Evolutionary conservation across 2,113 vertebrate species (phyloP).

Genomic region (Noctilio leporinus): DNA sequence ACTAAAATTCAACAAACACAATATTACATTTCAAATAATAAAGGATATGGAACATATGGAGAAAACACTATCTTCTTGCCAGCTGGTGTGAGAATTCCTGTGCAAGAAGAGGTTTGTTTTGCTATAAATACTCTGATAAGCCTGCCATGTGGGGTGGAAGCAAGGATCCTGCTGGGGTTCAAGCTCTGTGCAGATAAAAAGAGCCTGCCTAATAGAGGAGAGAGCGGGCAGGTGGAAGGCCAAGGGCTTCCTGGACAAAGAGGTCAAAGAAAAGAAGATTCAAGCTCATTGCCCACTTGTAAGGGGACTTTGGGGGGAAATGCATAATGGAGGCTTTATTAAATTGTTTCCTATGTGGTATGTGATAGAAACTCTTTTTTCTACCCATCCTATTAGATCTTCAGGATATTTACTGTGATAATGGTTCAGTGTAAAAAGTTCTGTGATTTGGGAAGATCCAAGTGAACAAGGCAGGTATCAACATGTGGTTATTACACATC

Average conservation of each 20-base stretch:
- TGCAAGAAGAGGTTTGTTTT: conserved; percentile 1
- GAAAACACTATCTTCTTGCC: not conserved
- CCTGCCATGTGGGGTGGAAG: not conserved
- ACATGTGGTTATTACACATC: not conserved
- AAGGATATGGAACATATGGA: not conserved
- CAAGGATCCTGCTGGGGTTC: not conserved
- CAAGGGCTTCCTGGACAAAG: not conserved
- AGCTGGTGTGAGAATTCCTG: not conserved
- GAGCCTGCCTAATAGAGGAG: not conserved
- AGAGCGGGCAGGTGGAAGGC: not conserved
- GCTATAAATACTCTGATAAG: not conserved
- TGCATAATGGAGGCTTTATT: not conserved
- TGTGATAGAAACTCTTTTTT: not conserved
- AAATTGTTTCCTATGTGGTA: not conserved
- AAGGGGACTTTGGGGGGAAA: not conserved
- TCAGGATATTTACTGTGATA: not conserved
- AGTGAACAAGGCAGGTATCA: not conserved
- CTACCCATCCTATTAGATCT: not conserved
- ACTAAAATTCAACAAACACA: not conserved
- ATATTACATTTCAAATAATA: conserved; percentile 18
- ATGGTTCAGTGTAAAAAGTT: not conserved
- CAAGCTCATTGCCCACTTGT: not conserved
- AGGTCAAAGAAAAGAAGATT: not conserved
- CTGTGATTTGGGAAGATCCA: not conserved
- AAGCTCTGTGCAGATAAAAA: not conserved